Conservation (phyloP, 1,140 invertebrate genomes). For the Pseudomyrmex dendroicus region DNA sequence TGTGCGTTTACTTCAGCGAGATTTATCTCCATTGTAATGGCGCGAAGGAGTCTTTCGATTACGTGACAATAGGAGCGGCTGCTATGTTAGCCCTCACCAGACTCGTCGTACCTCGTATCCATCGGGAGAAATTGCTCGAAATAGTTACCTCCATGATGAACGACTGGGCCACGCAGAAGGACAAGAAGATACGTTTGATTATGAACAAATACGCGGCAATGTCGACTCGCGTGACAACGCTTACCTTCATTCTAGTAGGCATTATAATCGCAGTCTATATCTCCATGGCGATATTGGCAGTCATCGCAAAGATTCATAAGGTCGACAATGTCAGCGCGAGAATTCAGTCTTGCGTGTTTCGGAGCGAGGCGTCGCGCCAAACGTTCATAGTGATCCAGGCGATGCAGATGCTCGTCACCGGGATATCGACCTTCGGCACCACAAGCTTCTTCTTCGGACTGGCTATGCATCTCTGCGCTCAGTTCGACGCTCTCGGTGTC, state of each 20-base stretch:
- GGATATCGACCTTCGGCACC: conserved; percentile 55
- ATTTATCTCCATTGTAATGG: conserved; percentile 41
- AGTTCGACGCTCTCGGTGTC: conserved; percentile 37
- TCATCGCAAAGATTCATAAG: background rate
- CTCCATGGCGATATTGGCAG: background rate
- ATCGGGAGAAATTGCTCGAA: conserved; percentile 32
- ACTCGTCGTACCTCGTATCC: conserved; percentile 27
- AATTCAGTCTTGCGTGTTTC: conserved; percentile 26
- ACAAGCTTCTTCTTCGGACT: conserved; percentile 67
- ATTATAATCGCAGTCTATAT: conserved; percentile 30
- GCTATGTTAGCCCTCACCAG: conserved; percentile 26
- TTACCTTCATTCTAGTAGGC: conserved; percentile 28
- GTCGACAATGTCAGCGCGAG: background rate
- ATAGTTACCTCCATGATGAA: conserved; percentile 33
- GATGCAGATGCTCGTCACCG: conserved; percentile 45
- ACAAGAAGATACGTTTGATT: conserved; percentile 18
- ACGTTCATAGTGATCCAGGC: conserved; percentile 22
- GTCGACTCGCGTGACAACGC: conserved; percentile 30
- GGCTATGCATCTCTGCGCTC: conserved; percentile 45
- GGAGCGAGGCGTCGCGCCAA: background rate
- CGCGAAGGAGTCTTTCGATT: conserved; percentile 2
- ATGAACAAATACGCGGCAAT: conserved; percentile 42
- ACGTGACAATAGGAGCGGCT: background rate
- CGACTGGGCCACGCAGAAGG: conserved; percentile 12
- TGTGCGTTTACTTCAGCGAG: conserved; percentile 34